phyloP scores from a whole-genome alignment of 2,888 invertebrate species.

The Sesamia inferens region DNA sequence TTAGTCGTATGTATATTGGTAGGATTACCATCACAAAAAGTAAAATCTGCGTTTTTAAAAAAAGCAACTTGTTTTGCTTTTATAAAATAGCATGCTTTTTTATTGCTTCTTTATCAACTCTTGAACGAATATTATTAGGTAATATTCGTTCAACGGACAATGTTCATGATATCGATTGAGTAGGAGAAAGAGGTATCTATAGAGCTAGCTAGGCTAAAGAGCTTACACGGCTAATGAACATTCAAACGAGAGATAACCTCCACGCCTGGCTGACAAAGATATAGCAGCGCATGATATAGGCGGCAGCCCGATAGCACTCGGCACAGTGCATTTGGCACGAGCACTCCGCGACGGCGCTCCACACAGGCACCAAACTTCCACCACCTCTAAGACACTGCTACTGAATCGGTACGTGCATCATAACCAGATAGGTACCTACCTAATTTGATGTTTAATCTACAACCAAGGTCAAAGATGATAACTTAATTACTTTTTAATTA shows the following conservation, averaged over 20 bases:
- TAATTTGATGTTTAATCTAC: neutral
- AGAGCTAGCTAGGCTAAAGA: neutral
- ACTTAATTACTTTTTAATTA: neutral
- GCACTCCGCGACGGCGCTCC: neutral
- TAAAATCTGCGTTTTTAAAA: too few relatives aligned
- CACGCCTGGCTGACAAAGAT: slow-evolving; percentile 58
- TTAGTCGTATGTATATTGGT: too few relatives aligned
- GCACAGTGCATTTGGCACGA: slow-evolving; percentile 15
- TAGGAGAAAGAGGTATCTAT: neutral
- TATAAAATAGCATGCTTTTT: too few relatives aligned
- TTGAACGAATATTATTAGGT: too few relatives aligned
- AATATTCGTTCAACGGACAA: neutral
- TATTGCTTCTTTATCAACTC: too few relatives aligned
- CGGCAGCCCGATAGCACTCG: neutral
- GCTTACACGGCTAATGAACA: slow-evolving; percentile 7
- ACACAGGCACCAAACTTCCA: neutral
- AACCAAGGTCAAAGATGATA: neutral
- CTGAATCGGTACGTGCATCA: slow-evolving; percentile 17
- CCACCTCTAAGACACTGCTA: neutral
- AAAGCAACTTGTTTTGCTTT: too few relatives aligned
- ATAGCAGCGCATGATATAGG: slow-evolving; percentile 42
- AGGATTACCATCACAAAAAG: too few relatives aligned
- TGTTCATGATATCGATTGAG: slow-evolving; percentile 1
- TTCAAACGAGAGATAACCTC: slow-evolving; percentile 43
- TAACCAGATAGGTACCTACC: too few relatives aligned